A percentile compares a stretch with the other conserved stretches of the same genome.
Conservation (phyloP, 2,113 vertebrate species). For the Cottus gobio region DNA sequence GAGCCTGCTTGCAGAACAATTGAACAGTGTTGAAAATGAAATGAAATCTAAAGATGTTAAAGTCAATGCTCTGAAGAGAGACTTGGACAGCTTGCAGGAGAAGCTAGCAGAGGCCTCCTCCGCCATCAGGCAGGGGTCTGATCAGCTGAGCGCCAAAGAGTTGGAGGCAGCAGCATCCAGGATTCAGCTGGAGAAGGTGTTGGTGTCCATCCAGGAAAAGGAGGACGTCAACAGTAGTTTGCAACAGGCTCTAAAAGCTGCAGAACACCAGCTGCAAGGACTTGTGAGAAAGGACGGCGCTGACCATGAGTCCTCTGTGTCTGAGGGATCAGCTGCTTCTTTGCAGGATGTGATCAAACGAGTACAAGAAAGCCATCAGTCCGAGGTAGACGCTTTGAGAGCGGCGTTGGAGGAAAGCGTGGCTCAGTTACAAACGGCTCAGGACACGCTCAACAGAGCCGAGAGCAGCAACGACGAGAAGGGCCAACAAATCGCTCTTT, state of each 20-base stretch:
- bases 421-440: conserved; percentile 56
- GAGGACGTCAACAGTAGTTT: conserved; percentile 75
- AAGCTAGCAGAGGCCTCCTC: conserved; percentile 78
- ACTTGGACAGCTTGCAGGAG: conserved; percentile 84
- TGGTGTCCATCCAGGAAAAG: conserved; percentile 80
- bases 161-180: conserved; percentile 71
- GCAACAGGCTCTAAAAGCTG: conserved; percentile 75
- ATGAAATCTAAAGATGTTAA: conserved; percentile 84
- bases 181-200: conserved; percentile 81
- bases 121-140: conserved; percentile 75
- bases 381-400: conserved; percentile 68
- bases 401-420: conserved; percentile 62
- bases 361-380: conserved; percentile 61
- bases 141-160: conserved; percentile 78
- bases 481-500: conserved; percentile 57
- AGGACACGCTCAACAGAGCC: conserved; percentile 67
- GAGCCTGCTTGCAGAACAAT: conserved; percentile 78
- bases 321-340: conserved; percentile 50
- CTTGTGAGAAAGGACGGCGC: conserved; percentile 52
- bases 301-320: conserved; percentile 56
- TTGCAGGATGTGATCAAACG: conserved; percentile 63
- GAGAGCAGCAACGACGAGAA: conserved; percentile 62
- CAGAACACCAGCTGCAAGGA: conserved; percentile 75
- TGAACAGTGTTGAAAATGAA: conserved; percentile 81
- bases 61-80: conserved; percentile 84